Evolutionary conservation across 2,888 invertebrate species (phyloP).

Genomic region (Neocrepidodera transversa): DNA sequence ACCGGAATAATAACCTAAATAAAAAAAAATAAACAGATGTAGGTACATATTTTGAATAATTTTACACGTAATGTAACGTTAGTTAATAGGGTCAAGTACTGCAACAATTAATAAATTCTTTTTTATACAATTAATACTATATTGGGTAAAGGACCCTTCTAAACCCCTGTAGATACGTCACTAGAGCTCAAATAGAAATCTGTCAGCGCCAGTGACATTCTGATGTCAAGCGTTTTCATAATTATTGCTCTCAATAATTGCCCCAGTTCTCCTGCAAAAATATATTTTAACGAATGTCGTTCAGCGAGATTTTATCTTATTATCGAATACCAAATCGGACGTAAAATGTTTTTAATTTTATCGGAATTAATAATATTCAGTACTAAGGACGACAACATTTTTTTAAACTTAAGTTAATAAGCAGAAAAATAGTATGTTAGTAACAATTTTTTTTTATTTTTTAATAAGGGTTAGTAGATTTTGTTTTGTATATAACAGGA

Average conservation of each 20-base stretch:
- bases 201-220: constrained; percentile 38
- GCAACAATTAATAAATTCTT: no score
- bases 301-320: constrained; percentile 21
- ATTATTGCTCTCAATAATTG: constrained; percentile 32
- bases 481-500: no score
- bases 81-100: no score
- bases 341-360: constrained; percentile 14
- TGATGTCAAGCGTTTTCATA: constrained; percentile 34
- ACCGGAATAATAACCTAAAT: not conserved
- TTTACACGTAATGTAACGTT: not conserved
- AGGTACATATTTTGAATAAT: constrained; percentile 1
- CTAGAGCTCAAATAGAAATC: constrained; percentile 37
- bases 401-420: no score
- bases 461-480: no score
- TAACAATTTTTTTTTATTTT: no score
- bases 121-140: no score
- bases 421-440: no score
- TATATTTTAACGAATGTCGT: constrained; percentile 23
- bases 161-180: not conserved
- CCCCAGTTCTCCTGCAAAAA: constrained; percentile 32
- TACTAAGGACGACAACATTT: no score
- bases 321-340: constrained; percentile 22
- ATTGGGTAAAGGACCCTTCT: no score
- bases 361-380: no score
- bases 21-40: constrained; percentile 7